Conservation (phyloP, 2,113 vertebrate species). For the Danionella cerebrum region DNA sequence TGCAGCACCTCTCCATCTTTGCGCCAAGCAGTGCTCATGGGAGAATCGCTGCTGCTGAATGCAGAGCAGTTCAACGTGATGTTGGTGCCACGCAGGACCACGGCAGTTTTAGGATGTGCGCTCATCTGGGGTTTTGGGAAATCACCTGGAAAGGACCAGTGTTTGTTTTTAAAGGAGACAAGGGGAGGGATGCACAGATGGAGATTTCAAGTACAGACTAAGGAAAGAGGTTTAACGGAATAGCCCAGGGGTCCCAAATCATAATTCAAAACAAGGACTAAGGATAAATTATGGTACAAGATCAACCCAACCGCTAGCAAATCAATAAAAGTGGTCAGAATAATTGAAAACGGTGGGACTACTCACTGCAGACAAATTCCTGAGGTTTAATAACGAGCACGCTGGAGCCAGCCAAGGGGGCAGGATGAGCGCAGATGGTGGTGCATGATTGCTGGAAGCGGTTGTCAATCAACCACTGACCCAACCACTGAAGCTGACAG, state of each 20-base stretch:
- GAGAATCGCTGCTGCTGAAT: constrained; percentile 92
- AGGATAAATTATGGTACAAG: too few relatives aligned
- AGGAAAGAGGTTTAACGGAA: too few relatives aligned
- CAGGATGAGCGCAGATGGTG: constrained; percentile 89
- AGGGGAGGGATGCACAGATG: too few relatives aligned
- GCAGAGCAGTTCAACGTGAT: constrained; percentile 90
- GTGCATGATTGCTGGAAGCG: constrained; percentile 79
- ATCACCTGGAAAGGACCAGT: constrained; percentile 75
- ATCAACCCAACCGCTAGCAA: too few relatives aligned
- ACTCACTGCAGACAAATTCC: constrained; percentile 93
- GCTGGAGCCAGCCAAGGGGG: constrained; percentile 80
- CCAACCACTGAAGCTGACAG: constrained; percentile 94
- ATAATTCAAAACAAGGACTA: too few relatives aligned
- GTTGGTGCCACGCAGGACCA: constrained; percentile 84
- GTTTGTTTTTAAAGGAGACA: too few relatives aligned
- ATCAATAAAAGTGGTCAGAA: too few relatives aligned
- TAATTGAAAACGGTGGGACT: neutral
- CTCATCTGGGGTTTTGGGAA: constrained; percentile 96
- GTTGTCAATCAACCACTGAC: constrained; percentile 83
- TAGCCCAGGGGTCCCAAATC: too few relatives aligned
- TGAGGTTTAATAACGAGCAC: constrained; percentile 80
- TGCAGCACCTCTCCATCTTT: constrained; percentile 88
- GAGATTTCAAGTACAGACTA: too few relatives aligned
- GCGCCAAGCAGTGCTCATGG: constrained; percentile 95
- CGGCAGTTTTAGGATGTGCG: constrained; percentile 88